Percentiles rank a stretch among this genome's conserved stretches.
Conservation (phyloP, 2,888 invertebrate genomes). For the Eupithecia pulchellata region DNA sequence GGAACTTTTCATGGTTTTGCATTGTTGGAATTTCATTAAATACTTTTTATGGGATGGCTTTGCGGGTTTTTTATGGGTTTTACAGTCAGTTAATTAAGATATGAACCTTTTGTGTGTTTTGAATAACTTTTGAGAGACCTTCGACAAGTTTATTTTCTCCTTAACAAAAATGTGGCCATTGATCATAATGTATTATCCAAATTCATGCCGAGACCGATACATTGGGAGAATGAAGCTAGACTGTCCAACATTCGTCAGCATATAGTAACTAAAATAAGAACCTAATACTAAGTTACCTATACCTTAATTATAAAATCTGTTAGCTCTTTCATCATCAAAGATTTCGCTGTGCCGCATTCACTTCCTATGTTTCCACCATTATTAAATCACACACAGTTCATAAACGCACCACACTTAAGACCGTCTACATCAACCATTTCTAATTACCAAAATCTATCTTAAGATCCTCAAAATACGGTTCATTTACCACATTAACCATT, state of each 20-base stretch:
- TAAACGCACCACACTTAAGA: neutral
- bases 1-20: slow-evolving; percentile 75
- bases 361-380: neutral
- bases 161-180: neutral
- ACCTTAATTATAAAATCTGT: no score
- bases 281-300: no score
- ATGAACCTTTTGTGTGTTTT: slow-evolving; percentile 4
- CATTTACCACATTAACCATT: slow-evolving; percentile 24
- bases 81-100: slow-evolving; percentile 35
- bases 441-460: slow-evolving; percentile 8
- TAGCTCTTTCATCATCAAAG: no score
- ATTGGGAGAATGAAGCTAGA: no score
- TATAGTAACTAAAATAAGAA: no score
- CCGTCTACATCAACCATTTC: neutral
- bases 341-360: no score
- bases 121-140: neutral
- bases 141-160: neutral
- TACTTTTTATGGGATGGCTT: slow-evolving; percentile 37
- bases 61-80: slow-evolving; percentile 34
- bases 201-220: no score
- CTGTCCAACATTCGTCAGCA: no score
- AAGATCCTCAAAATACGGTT: slow-evolving; percentile 5
- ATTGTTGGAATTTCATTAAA: slow-evolving; percentile 78
- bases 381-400: neutral
- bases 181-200: no score